phyloP scores from a whole-genome alignment of 2,113 vertebrate genomes.

The Colinus virginianus region DNA sequence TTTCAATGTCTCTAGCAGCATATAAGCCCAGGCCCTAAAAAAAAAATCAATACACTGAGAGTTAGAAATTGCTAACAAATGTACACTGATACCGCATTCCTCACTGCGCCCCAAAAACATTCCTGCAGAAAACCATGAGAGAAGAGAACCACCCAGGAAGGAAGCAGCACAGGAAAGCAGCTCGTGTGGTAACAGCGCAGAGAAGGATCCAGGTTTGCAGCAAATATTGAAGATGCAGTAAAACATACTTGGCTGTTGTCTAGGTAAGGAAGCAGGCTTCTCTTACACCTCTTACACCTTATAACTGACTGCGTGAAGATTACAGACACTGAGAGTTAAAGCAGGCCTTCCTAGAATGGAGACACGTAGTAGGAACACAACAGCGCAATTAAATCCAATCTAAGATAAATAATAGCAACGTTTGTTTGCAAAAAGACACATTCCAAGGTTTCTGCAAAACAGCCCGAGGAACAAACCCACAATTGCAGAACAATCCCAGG shows the following conservation, averaged over 20 bases:
- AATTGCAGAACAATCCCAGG: not conserved
- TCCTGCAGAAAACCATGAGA: not conserved
- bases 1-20: constrained; percentile 96
- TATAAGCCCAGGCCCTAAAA: constrained; percentile 94
- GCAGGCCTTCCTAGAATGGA: not conserved
- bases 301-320: not conserved
- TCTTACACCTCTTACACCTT: not conserved
- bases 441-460: not conserved
- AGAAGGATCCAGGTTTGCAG: not conserved
- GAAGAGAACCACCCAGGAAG: rapidly evolving
- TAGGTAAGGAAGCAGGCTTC: not conserved
- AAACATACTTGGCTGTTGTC: not conserved
- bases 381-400: not conserved
- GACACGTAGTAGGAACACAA: not conserved
- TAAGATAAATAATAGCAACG: not conserved
- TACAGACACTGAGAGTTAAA: not conserved
- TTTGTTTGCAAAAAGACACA: rapidly evolving
- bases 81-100: not conserved
- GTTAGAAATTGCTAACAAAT: not conserved
- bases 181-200: not conserved
- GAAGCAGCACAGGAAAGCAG: not conserved
- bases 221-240: not conserved
- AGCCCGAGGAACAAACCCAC: not conserved
- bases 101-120: rapidly evolving
- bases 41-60: not conserved